Conservation (phyloP, 2,113 vertebrate species). For the Amblyornis subalaris region DNA sequence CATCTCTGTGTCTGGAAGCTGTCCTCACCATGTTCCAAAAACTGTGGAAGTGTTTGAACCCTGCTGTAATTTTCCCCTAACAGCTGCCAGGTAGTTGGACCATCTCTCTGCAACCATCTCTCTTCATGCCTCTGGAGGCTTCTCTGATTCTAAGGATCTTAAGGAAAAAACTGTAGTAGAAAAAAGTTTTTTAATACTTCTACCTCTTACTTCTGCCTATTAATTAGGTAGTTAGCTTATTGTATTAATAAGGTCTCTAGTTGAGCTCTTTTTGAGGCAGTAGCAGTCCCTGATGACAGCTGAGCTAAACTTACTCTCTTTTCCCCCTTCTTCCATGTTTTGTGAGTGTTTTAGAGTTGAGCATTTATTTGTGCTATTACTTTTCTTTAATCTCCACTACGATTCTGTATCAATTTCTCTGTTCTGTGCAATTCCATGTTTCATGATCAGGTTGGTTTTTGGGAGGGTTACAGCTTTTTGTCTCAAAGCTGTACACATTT, state of each 20-base stretch:
- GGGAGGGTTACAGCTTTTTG: neutral
- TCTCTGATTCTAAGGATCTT: neutral
- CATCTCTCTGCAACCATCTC: neutral
- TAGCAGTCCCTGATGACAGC: neutral
- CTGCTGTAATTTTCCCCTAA: neutral
- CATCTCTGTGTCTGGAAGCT: neutral
- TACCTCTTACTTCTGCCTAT: neutral
- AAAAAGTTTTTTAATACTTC: neutral
- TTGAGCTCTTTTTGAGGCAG: neutral
- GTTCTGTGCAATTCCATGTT: neutral
- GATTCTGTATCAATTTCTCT: neutral
- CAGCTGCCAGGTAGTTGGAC: neutral
- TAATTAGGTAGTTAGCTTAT: neutral
- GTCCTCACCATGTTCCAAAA: neutral
- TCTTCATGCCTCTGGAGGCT: neutral
- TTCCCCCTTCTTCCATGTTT: neutral
- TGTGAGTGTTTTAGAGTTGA: neutral
- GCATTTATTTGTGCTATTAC: neutral
- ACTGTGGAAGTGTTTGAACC: neutral
- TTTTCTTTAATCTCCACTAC: neutral
- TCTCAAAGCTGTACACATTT: neutral
- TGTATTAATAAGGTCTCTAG: neutral
- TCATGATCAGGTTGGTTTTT: neutral
- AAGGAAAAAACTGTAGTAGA: neutral
- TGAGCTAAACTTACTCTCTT: neutral